A percentile compares a stretch with the other conserved stretches of the same genome.
Conservation (phyloP, 2,888 invertebrate genomes). For the Rhynchonema sp. region DNA sequence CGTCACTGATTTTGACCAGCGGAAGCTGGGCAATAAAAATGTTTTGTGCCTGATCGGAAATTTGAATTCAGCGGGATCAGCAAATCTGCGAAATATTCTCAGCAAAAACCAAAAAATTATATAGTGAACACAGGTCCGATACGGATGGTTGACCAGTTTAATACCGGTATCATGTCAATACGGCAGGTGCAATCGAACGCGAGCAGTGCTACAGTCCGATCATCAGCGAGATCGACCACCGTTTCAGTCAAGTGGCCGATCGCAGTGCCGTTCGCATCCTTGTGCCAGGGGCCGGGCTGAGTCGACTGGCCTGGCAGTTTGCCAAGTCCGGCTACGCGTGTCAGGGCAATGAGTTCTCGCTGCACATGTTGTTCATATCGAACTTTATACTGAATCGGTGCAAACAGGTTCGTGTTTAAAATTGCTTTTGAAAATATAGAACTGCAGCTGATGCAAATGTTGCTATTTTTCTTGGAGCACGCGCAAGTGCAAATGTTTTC, state of each 20-base stretch:
- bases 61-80: no score
- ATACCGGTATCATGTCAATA: no score
- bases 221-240: constrained; percentile 53
- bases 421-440: no score
- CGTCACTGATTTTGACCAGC: no score
- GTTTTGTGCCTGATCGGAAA: no score
- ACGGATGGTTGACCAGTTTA: neutral
- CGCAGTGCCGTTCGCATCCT: constrained; percentile 47
- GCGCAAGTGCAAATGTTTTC: no score
- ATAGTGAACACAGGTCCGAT: neutral
- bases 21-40: no score
- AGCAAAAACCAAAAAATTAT: neutral
- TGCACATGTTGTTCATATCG: constrained; percentile 90
- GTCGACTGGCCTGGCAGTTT: constrained; percentile 77
- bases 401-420: constrained; percentile 15
- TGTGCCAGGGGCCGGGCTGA: constrained; percentile 90
- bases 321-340: constrained; percentile 70
- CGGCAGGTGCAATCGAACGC: constrained; percentile 15
- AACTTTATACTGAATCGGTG: constrained; percentile 80
- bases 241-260: constrained; percentile 36
- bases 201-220: constrained; percentile 61
- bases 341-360: constrained; percentile 91
- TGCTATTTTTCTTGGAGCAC: no score
- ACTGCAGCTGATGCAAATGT: no score
- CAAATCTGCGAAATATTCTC: no score